Base-by-base conservation (phyloP, 2,888 invertebrate genomes). In the Aphodius granarius region DNA sequence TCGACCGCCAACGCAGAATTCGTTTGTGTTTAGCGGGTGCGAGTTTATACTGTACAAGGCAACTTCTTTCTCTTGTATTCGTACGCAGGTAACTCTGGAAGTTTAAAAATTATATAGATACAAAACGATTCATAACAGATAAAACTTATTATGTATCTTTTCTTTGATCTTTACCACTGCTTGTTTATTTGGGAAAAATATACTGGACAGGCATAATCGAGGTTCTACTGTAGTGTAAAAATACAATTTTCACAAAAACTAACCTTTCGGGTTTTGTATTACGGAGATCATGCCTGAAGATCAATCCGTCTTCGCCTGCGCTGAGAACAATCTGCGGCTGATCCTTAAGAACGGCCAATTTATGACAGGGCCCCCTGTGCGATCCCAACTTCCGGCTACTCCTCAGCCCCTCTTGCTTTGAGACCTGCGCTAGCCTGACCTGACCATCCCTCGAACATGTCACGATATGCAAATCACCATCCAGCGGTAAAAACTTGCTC, bases 391-490 rank as follows among this genome's bases (percentile, higher is more conserved):
- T 89, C 88, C 86, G 86, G 86, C 88, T 87, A 89, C 88, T 87
- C 76, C 84, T 81, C 63, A 82, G 85, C 72, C 80, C 89, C 86
- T 84, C 92, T 77, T 90, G 88, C 0, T 90, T 88, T 3, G 90
- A 89, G 17, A 92, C 88, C 80, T 91, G 90, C 2, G 92, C 87
- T 63, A 92, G 88, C 0, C 77, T 89, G 86, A 96, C 94, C 88
- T 96, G 95, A 5, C 97, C 97, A 87, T 98, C 98, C 74, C 96
- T 90, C 0, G 95, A 95, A 85, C 96, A 94, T 0, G 96, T 95
- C 62, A 95, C 95, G 64, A 98, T 93, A 84, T 95, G 94, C 76
- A 94, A 89, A 87, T 96, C 95, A 43, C 91, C 91, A 63, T 91
- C 91, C 65, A 94, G 89, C 73, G 95, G 93, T 80, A 98, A 89